Evolutionary conservation across 1,140 invertebrate genomes (phyloP).

Genomic region (Formica selysi): DNA sequence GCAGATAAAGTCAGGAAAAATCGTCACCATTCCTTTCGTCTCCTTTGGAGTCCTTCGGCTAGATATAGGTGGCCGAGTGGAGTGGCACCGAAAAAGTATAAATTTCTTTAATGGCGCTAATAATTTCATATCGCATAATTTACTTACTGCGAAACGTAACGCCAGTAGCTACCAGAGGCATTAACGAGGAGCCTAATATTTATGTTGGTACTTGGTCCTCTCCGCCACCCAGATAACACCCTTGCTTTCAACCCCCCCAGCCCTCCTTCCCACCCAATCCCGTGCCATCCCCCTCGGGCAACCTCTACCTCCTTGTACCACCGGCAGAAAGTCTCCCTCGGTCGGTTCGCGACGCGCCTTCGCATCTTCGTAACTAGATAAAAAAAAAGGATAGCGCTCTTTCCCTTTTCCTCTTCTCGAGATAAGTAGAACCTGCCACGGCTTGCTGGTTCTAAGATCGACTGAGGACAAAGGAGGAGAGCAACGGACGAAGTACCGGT

Average conservation of each 20-base stretch:
- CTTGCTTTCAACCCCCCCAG: conserved; percentile 74
- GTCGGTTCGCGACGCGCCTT: conserved; percentile 58
- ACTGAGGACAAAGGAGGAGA: conserved; percentile 63
- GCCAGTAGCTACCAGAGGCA: conserved; percentile 86
- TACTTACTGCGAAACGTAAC: conserved; percentile 87
- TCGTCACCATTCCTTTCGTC: conserved; percentile 79
- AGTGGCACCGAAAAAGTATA: conserved; percentile 83
- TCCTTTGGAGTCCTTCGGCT: conserved; percentile 33
- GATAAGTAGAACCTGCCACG: conserved; percentile 74
- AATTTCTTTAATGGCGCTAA: conserved; percentile 87
- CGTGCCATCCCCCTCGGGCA: conserved; percentile 19
- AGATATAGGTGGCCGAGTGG: conserved; percentile 40
- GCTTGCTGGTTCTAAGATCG: conserved; percentile 63
- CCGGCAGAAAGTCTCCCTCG: conserved; percentile 63
- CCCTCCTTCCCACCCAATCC: conserved; percentile 9
- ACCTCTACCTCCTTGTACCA: conserved; percentile 61
- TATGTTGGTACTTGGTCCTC: conserved; percentile 85
- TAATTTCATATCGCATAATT: conserved; percentile 88
- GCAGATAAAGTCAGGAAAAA: conserved; percentile 86
- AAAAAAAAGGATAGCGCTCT: conserved; percentile 77
- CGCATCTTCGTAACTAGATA: conserved; percentile 80
- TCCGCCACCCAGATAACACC: conserved; percentile 86
- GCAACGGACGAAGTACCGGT: conserved; percentile 63
- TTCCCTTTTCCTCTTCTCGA: conserved; percentile 60
- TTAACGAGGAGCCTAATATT: conserved; percentile 87